phyloP scores from a whole-genome alignment of 2,113 vertebrate genomes.

The Corythornis madagascariensis region DNA sequence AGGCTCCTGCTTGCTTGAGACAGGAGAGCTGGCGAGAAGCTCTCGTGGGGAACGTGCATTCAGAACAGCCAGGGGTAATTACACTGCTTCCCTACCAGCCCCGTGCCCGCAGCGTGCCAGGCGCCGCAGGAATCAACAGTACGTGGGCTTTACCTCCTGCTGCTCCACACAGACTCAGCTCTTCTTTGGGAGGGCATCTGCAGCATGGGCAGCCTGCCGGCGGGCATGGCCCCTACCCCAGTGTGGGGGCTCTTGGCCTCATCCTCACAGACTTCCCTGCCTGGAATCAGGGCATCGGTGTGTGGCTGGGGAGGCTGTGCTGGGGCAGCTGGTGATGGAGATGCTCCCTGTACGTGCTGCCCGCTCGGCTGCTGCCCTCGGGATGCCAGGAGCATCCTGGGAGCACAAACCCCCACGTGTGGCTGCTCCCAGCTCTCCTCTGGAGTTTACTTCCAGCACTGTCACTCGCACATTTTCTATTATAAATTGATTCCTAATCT shows the following conservation, averaged over 20 bases:
- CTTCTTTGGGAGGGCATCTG: background rate
- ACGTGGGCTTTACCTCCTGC: background rate
- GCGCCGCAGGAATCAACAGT: background rate
- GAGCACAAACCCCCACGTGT: rapidly evolving
- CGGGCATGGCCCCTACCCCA: background rate
- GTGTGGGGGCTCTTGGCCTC: background rate
- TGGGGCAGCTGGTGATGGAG: background rate
- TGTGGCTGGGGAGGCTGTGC: background rate
- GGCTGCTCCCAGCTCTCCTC: background rate
- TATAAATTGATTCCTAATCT: slow-evolving; percentile 54
- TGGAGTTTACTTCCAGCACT: background rate
- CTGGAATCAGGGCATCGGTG: background rate
- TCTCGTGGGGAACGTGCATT: background rate
- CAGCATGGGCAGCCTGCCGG: background rate
- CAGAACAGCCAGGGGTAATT: background rate
- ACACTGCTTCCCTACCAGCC: background rate
- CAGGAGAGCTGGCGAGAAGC: rapidly evolving
- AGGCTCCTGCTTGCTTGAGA: background rate
- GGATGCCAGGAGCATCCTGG: background rate
- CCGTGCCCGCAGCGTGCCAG: rapidly evolving
- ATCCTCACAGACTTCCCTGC: background rate
- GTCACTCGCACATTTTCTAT: background rate
- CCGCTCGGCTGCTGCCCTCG: rapidly evolving
- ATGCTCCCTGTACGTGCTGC: background rate
- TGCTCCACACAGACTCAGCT: background rate